Percentiles rank a stretch among this genome's conserved stretches.
These are phyloP conservation scores for Eulemur rubriventer DNA, from an alignment of 2,797 vertebrate genomes.

Conservation along the genomic window DNA sequence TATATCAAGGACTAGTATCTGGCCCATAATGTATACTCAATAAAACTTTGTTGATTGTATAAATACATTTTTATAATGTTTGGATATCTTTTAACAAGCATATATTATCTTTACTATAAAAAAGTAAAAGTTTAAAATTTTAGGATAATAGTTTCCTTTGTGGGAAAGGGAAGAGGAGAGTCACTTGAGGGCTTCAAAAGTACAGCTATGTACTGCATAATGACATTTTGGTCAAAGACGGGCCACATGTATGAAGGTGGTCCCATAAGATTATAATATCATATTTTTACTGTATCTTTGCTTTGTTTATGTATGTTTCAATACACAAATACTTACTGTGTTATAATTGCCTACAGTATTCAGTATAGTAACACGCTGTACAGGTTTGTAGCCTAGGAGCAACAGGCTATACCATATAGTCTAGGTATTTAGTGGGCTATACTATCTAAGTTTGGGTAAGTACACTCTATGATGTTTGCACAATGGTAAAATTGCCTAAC, in stretches of 20 bases:
- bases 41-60: not conserved
- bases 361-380: not conserved
- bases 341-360: not conserved
- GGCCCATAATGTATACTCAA: not conserved
- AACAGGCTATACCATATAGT: not conserved
- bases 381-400: not conserved
- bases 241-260: not conserved
- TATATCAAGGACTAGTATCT: not conserved
- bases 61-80: not conserved
- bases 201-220: not conserved
- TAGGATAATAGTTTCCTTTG: slow-evolving; percentile 16
- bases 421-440: not conserved
- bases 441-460: not conserved
- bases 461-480: not conserved
- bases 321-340: not conserved
- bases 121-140: slow-evolving; percentile 26
- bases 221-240: not conserved
- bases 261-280: not conserved
- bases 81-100: not conserved
- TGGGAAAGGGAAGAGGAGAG: not conserved
- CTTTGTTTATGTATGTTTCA: not conserved
- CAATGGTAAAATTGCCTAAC: not conserved
- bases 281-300: not conserved
- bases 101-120: not conserved
- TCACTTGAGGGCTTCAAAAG: slow-evolving; percentile 1